Percentiles rank a stretch among this genome's conserved stretches.
Conservation (phyloP, 2,888 invertebrate species). For the Aphodius granarius region DNA sequence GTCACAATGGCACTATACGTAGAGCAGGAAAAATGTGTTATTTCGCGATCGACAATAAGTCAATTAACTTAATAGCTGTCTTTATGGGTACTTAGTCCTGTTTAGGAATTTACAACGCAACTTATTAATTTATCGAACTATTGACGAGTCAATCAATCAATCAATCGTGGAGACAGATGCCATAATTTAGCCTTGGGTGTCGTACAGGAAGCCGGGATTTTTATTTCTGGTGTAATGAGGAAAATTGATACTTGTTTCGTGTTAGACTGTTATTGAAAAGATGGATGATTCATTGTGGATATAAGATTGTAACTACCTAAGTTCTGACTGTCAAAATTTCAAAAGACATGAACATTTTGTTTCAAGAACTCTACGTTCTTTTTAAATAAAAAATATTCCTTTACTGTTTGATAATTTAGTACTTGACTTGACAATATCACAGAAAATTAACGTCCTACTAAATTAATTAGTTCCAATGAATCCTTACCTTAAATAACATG, state of each 20-base stretch:
- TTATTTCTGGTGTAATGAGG: neutral
- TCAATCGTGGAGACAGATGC: neutral
- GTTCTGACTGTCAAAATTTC: too few species aligned
- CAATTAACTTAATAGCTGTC: neutral
- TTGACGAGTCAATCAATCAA: neutral
- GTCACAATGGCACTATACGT: neutral
- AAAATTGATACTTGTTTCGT: neutral
- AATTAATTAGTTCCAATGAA: neutral
- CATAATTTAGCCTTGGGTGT: neutral
- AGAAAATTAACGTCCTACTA: too few species aligned
- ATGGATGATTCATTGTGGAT: too few species aligned
- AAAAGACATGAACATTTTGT: too few species aligned
- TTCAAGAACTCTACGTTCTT: too few species aligned
- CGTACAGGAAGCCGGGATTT: neutral
- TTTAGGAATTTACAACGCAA: neutral
- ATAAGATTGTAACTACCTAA: too few species aligned
- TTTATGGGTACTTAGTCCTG: neutral
- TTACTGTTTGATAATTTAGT: too few species aligned
- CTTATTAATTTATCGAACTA: neutral
- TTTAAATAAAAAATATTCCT: too few species aligned
- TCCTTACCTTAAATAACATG: constrained; percentile 27
- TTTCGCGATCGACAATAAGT: neutral
- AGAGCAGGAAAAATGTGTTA: neutral
- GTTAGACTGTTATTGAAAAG: neutral
- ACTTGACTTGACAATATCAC: too few species aligned